Conservation (phyloP, 2,113 vertebrate genomes). For the Acinonyx jubatus region DNA sequence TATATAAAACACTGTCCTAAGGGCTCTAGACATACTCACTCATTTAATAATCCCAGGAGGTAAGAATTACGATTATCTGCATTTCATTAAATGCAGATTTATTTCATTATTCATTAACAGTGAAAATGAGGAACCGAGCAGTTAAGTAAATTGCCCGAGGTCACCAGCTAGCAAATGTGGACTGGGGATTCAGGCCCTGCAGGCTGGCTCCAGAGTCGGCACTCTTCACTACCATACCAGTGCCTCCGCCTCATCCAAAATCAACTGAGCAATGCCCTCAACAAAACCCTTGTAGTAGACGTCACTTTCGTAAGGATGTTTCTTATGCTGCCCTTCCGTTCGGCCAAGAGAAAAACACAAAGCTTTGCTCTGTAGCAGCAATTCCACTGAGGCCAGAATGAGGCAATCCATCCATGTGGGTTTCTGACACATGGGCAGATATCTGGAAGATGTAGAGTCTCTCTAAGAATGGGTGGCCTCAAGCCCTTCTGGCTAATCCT, state of each 20-base stretch:
- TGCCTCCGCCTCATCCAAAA: neutral
- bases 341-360: neutral
- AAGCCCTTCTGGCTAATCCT: neutral
- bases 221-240: too few species aligned
- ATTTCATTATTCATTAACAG: neutral
- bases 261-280: neutral
- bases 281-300: neutral
- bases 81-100: neutral
- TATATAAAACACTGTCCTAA: neutral
- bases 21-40: neutral
- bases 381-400: neutral
- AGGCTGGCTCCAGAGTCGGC: neutral
- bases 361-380: neutral
- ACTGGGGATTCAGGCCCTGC: neutral
- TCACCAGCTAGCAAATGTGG: neutral
- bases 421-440: neutral
- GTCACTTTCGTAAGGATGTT: neutral
- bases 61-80: neutral
- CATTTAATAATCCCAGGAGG: neutral
- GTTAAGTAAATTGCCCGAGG: neutral
- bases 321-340: neutral
- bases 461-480: neutral
- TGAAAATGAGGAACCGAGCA: neutral
- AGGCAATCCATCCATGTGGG: neutral
- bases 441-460: neutral